phyloP scores from a whole-genome alignment of 2,113 vertebrate species.

The Leptodactylus fuscus region DNA sequence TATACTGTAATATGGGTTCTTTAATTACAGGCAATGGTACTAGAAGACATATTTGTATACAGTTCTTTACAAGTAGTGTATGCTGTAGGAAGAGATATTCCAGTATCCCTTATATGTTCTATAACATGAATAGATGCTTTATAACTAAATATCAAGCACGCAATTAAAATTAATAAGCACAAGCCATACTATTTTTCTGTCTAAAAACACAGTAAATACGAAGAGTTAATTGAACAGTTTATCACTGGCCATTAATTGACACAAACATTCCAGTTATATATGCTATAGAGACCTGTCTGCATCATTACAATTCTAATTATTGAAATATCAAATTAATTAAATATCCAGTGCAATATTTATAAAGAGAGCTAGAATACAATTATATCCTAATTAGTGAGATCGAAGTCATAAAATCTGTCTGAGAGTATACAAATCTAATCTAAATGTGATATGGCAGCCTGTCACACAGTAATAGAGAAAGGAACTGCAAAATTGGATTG shows the following conservation, averaged over 20 bases:
- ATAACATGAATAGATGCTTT: not conserved
- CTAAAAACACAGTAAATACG: not conserved
- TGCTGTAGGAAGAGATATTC: too few relatives aligned
- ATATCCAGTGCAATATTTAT: not conserved
- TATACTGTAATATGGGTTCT: too few relatives aligned
- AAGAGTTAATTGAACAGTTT: not conserved
- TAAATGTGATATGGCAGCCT: not conserved
- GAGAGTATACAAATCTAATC: constrained; percentile 1
- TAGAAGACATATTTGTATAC: too few relatives aligned
- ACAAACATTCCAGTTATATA: not conserved
- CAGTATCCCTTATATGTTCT: not conserved
- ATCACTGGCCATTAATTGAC: not conserved
- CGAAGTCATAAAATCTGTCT: not conserved
- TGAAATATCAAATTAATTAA: not conserved
- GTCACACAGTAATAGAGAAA: not conserved
- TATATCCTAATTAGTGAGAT: not conserved
- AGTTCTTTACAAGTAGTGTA: too few relatives aligned
- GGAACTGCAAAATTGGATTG: not conserved
- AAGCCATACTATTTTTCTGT: not conserved
- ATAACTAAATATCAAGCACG: not conserved
- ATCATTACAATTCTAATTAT: constrained; percentile 1
- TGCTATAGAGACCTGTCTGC: not conserved
- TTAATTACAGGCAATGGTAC: too few relatives aligned
- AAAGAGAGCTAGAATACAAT: constrained; percentile 1
- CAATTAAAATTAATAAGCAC: not conserved